Evolutionary conservation across 2,888 invertebrate genomes (phyloP), one percentile per base, ranked within the genome.

Genomic region (Drosophila pseudotakahashii): DNA sequence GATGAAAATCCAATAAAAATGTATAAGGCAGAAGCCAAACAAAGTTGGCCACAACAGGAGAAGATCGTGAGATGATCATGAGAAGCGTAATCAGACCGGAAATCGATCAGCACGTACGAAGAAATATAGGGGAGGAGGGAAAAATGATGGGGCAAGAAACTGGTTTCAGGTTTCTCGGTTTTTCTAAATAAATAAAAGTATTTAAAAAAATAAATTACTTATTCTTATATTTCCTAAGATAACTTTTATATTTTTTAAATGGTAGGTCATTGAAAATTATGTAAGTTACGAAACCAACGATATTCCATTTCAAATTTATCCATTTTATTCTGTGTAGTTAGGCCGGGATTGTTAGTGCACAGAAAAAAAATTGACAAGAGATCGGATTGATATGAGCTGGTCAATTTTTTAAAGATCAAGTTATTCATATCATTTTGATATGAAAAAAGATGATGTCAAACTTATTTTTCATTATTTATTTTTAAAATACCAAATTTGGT

Each of bases 1-100:
- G 72, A 75, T 87, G 84, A 58, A 58, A 69, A 19, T 45, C 44
- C 60, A 44, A 70, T 70, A 70, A 59, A 53, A 47, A 58, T 37
- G 23, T 36, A 37, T 9, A 74, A 47, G 71, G 74, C 61, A 59
- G 78, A 88, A 82, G 82, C 86, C 82, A 78, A 70, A 81, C 88
- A 82, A 82, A 60, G 50, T 53, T 54, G 50, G 50, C 59, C 70
- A 42, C 47, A 69, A 69, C 39, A 63, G 55, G 47, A 42, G 57
- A 45, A 54, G 67, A 37, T 42, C 48, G 73, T 48, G 58, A 42
- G 72, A 78, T 78, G 74, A 78, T 81, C 71, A 81, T 75, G 77
- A 78, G 81, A 78, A 83, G 79, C 87, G 79, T 87, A 88, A 84
- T 86, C 87, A 84, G 89, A 88, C 90, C 89, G 89, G 89, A 89